Evolutionary conservation across 2,797 vertebrate species (phyloP).

Genomic region (Fistularia commersonii): DNA sequence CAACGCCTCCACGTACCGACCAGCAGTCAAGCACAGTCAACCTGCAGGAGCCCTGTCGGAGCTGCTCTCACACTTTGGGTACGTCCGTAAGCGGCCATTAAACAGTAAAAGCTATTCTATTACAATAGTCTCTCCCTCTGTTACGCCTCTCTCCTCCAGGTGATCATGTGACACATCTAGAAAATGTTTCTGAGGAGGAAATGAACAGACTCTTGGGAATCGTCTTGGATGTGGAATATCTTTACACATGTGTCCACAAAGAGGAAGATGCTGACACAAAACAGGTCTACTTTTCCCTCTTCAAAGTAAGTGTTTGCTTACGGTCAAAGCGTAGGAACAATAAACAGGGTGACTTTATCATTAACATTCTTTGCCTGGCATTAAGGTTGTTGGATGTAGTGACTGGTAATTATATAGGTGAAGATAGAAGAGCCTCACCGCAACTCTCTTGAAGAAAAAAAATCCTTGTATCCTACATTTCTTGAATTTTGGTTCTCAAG

Average conservation of each 20-base stretch:
- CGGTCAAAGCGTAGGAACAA: neutral
- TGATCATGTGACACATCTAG: slow-evolving; percentile 95
- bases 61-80: slow-evolving; percentile 94
- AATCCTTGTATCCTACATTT: too few relatives aligned
- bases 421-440: too few relatives aligned
- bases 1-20: slow-evolving; percentile 89
- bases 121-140: neutral
- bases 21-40: slow-evolving; percentile 83
- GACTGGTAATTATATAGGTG: too few relatives aligned
- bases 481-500: too few relatives aligned
- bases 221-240: slow-evolving; percentile 94
- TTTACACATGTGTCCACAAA: slow-evolving; percentile 97
- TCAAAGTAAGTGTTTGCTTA: slow-evolving; percentile 82
- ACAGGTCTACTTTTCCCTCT: slow-evolving; percentile 98
- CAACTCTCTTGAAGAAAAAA: too few relatives aligned
- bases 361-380: neutral
- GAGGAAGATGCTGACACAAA: slow-evolving; percentile 99
- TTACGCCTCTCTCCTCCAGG: slow-evolving; percentile 63
- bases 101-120: neutral
- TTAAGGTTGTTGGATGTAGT: neutral
- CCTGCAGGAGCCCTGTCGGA: slow-evolving; percentile 90
- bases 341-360: neutral
- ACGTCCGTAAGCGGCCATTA: slow-evolving; percentile 9
- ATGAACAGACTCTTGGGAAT: slow-evolving; percentile 95
- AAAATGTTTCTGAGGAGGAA: slow-evolving; percentile 95